Conservation (phyloP, 2,113 vertebrate genomes). For the Malurus alboscapulatus region DNA sequence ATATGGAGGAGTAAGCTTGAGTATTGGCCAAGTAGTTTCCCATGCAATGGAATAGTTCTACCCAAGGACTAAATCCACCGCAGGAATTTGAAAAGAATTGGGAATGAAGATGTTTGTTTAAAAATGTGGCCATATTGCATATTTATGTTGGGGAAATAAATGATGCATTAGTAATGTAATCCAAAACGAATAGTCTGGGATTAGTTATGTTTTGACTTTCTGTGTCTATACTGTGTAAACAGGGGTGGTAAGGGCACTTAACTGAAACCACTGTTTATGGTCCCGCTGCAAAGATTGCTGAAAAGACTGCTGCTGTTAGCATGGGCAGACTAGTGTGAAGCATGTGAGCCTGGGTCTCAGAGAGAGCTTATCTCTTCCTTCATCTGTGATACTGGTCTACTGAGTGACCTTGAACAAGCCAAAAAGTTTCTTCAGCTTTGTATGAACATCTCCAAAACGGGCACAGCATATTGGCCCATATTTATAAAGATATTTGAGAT, state of each 20-base stretch:
- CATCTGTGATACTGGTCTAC: neutral
- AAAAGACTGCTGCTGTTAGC: neutral
- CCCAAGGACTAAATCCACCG: neutral
- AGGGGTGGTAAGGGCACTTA: neutral
- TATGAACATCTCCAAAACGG: neutral
- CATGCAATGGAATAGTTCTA: neutral
- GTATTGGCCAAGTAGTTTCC: neutral
- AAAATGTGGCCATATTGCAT: neutral
- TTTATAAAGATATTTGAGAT: neutral
- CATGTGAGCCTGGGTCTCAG: neutral
- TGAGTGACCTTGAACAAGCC: neutral
- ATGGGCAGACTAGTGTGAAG: neutral
- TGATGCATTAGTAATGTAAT: neutral
- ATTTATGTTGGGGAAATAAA: neutral
- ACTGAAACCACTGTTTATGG: neutral
- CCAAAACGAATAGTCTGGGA: neutral
- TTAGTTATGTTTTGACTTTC: conserved; percentile 2
- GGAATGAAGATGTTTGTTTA: neutral
- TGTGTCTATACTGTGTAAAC: neutral
- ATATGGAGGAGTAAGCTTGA: neutral
- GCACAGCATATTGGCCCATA: neutral
- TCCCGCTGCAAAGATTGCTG: neutral
- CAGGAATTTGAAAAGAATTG: neutral
- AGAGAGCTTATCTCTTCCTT: neutral
- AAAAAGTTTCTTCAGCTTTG: neutral